Base-by-base conservation (phyloP, 1,140 invertebrate genomes). In the Delia radicum region DNA sequence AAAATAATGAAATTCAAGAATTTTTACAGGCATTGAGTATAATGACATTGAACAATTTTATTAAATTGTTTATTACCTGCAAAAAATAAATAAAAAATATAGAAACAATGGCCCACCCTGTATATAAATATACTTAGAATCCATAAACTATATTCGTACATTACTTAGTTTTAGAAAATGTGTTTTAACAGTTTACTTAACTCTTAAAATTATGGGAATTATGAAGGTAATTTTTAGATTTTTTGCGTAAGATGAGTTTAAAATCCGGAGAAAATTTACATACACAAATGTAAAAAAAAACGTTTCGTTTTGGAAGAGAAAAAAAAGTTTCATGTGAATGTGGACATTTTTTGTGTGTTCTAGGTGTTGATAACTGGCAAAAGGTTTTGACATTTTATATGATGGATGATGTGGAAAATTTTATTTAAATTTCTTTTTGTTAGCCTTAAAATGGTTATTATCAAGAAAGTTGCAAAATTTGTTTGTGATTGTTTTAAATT, bases 381-480 rank as follows among this genome's bases (percentile, higher is more conserved):
- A 27, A 46, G 71, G 37, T 73, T 73, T 73, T 73, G 71, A 73
- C 71, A 73, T 73, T 73, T 73, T 73, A 55, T 46, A 73, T 73
- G 71, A 73, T 73, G 71, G 71, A 73, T 73, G 65, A 69, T 69
- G 48, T 13, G 12, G 37, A 3, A 55, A 3, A 21, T 55, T 55
- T 55, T 21, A 21, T 18, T 48, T n/a, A 15, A n/a, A 0, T 48
- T 48, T 4, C 8, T 55, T 55, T 55, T 55, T 55, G 5, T 6
- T 55, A 18, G 3, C 8, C 18, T 21, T 21, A 10, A 21, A 21
- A 55, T 55, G 48, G 18, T 55, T 21, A 55, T 55, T 55, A 55
- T 8, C 7, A 55, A 18, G 24, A 55, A 55, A 15, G 37, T 42
- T 42, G 37, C 37, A 10, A 42, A 42, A 42, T 37, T 42, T 33